Base-by-base conservation (phyloP, 2,797 vertebrate genomes). In the Megaceryle alcyon region DNA sequence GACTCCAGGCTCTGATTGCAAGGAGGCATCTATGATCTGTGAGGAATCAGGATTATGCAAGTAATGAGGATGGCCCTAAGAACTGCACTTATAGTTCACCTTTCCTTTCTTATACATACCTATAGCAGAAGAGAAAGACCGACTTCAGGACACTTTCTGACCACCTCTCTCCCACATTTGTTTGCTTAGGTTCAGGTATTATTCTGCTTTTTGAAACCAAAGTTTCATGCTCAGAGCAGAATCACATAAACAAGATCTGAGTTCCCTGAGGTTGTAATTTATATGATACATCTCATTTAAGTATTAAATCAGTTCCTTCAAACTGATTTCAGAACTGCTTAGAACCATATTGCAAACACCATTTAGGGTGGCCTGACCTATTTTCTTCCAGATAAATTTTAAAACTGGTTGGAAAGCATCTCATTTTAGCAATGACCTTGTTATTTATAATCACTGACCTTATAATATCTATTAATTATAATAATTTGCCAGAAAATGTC, bases 341-440 rank as follows among this genome's bases (percentile, higher is more conserved):
- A 17, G 37, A 80, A 88, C n/a, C 25, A 20, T 43, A 56, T 23
- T 20, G 35, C 49, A 90, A 92, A 81, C 0, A 1, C 21, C 12
- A 20, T 63, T 88, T 82, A 85, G 19, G 35, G n/a, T 90, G 75
- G 25, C 72, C 75, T 86, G 81, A 81, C 91, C 93, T 90, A 82
- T 61, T 92, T 94, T 91, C 91, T 87, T 44, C 44, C 75, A 82
- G 61, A 70, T 16, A 49, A 77, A 57, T 66, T 90, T 94, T 35
- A 90, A 89, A 91, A 64, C 14, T 72, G 33, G 15, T 85, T 57
- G 54, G 49, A 75, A 86, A 87, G 15, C 39, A 75, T 75, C 81
- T 22, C 22, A n/a, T 85, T 91, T 86, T 93, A 94, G 86, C 59
- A 85, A 61, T 78, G 88, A 82, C 68, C 83, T 81, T 82, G n/a